These are phyloP conservation scores for Spodoptera picta DNA, from an alignment of 2,888 invertebrate species.

Conservation along the genomic window DNA sequence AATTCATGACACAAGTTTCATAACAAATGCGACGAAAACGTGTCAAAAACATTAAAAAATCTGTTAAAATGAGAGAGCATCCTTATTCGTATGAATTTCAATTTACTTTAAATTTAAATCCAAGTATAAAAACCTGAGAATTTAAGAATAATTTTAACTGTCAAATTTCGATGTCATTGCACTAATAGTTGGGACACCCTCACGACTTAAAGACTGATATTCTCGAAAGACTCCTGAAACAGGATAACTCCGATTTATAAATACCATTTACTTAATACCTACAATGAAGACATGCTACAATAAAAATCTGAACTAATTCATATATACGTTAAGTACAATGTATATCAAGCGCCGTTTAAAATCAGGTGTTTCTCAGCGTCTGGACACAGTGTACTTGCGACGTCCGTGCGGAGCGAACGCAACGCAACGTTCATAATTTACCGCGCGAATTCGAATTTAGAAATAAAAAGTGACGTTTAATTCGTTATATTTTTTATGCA, in stretches of 20 bases:
- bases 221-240: neutral
- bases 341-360: conserved; percentile 57
- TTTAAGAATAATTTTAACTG: too few relatives aligned
- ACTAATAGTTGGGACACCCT: too few relatives aligned
- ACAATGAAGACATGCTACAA: conserved; percentile 1
- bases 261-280: conserved; percentile 9
- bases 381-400: conserved; percentile 65
- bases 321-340: conserved; percentile 18
- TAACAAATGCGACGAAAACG: too few relatives aligned
- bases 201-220: too few relatives aligned
- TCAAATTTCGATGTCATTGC: too few relatives aligned
- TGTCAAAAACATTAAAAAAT: too few relatives aligned
- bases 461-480: conserved; percentile 41
- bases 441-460: conserved; percentile 64
- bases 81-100: too few relatives aligned
- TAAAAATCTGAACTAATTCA: conserved; percentile 1
- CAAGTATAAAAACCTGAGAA: too few relatives aligned
- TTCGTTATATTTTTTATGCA: conserved; percentile 5
- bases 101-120: too few relatives aligned
- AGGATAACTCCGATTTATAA: neutral
- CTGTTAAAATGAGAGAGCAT: too few relatives aligned
- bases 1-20: too few relatives aligned
- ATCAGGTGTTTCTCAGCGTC: conserved; percentile 64
- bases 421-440: conserved; percentile 54
- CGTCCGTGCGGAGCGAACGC: conserved; percentile 64